A percentile compares a stretch with the other conserved stretches of the same genome.
phyloP scores from a whole-genome alignment of 2,113 vertebrate species.

The Takifugu flavidus region DNA sequence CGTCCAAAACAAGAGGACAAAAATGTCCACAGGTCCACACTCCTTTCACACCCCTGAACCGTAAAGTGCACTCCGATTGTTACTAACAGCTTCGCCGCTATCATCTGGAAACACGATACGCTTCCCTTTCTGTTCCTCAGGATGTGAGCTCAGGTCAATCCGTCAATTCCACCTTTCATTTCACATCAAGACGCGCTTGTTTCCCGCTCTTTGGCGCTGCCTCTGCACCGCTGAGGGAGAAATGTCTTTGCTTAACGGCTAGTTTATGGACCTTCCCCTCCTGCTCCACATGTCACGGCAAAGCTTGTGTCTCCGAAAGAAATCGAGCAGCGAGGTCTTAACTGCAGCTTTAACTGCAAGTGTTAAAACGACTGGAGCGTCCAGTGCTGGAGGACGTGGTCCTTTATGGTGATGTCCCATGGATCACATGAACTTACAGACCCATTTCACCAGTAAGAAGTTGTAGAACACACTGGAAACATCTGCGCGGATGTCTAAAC shows the following conservation, averaged over 20 bases:
- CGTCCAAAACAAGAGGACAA: background rate
- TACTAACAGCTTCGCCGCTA: constrained; percentile 24
- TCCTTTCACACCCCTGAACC: background rate
- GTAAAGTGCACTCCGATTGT: constrained; percentile 17
- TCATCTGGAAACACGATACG: constrained; percentile 32
- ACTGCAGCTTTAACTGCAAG: too few relatives aligned
- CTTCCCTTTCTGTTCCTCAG: constrained; percentile 23
- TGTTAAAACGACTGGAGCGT: too few relatives aligned
- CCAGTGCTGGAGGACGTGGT: too few relatives aligned
- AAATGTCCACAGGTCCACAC: background rate
- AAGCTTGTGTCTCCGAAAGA: too few relatives aligned
- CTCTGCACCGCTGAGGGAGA: constrained; percentile 34
- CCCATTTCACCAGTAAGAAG: too few relatives aligned
- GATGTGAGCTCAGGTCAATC: constrained; percentile 29
- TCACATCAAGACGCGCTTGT: constrained; percentile 40
- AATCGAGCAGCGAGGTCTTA: too few relatives aligned
- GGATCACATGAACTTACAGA: too few relatives aligned
- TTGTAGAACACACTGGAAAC: too few relatives aligned
- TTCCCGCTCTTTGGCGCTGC: constrained; percentile 30
- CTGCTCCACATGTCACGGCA: too few relatives aligned
- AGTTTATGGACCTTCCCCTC: too few relatives aligned
- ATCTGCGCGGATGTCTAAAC: too few relatives aligned
- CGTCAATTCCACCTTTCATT: constrained; percentile 41
- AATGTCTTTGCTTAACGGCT: constrained; percentile 14
- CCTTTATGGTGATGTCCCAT: too few relatives aligned